Evolutionary conservation across 1,140 invertebrate genomes (phyloP), one percentile per base, ranked within the genome.

Genomic region (Hyphantria cunea): DNA sequence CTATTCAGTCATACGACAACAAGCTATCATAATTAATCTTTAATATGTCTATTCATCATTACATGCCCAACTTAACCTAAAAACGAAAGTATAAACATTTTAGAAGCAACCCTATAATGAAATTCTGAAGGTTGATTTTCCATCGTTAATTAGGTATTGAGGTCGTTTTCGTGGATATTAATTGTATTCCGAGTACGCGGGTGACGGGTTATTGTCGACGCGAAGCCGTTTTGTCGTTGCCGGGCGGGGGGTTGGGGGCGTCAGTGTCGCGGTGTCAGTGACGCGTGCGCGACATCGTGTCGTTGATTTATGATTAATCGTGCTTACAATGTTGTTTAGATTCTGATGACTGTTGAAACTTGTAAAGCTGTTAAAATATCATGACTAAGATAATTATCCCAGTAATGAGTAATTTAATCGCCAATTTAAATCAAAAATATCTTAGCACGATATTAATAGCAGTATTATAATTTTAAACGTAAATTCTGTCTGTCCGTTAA

Each of bases 161-260:
- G 70, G 58, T 64, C 61, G 53, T 67, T 67, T 55, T 33, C 25
- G 47, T 50, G 44, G 45, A 68, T 68, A 68, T 68, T 68, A 72
- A 68, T 72, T 72, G 70, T 68, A 60, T 63, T 65, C 62, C 54
- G 49, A 72, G 44, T 51, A 47, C 37, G 60, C 55, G 58, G 61
- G 55, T 60, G 39, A 65, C 33, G 66, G 66, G 70, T 72, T 67
- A 67, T 67, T 68, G 63, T 68, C 56, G 58, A 47, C 17, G 59
- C 51, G 49, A 53, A 64, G 52, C 25, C 65, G 54, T 63, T 68
- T 68, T 68, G 60, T 68, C 53, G 48, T 53, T 48, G n/a, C n/a
- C n/a, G n/a, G n/a, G n/a, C n/a, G n/a, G n/a, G n/a, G n/a, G n/a
- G n/a, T n/a, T 47, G 49, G 56, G 17, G 55, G 64, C 50, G 66